Evolutionary conservation across 2,888 invertebrate species (phyloP).

Genomic region (Ernsta delagoae): DNA sequence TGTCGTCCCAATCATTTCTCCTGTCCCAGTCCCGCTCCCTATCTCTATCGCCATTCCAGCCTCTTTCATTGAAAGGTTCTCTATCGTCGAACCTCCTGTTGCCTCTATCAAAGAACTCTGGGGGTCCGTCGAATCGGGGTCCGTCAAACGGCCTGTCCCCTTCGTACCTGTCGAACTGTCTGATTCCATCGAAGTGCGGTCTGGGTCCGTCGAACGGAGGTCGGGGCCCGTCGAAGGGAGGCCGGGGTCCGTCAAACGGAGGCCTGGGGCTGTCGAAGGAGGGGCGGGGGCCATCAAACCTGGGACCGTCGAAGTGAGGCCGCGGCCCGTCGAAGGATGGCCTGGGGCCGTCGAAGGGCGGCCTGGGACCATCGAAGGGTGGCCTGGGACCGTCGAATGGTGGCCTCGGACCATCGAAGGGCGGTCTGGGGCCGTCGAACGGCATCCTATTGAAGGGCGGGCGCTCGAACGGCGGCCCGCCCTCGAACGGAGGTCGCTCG

Average conservation of each 20-base stretch:
- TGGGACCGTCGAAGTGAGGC: conserved; percentile 45
- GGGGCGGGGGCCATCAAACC: conserved; percentile 58
- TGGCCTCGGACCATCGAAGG: conserved; percentile 58
- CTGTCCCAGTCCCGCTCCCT: conserved; percentile 32
- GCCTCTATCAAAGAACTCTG: conserved; percentile 73
- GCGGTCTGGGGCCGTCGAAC: conserved; percentile 59
- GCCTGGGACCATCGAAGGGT: conserved; percentile 57
- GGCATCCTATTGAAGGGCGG: conserved; percentile 60
- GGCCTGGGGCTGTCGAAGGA: conserved; percentile 60
- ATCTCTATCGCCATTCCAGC: conserved; percentile 66
- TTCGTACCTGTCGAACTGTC: conserved; percentile 45
- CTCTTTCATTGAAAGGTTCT: conserved; percentile 67
- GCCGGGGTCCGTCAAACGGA: conserved; percentile 56
- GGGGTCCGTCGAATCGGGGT: conserved; percentile 59
- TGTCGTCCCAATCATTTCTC: conserved; percentile 62
- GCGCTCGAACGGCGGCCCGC: conserved; percentile 55
- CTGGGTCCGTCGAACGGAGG: conserved; percentile 51
- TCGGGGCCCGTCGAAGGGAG: conserved; percentile 53
- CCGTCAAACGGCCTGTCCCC: conserved; percentile 48
- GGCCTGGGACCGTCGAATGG: conserved; percentile 60
- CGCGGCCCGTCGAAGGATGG: conserved; percentile 57
- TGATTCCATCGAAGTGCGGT: conserved; percentile 43
- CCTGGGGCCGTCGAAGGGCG: conserved; percentile 56
- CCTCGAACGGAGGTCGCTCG: conserved; percentile 60
- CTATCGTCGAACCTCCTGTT: conserved; percentile 73